These are phyloP conservation scores for Corythornis madagascariensis DNA, from an alignment of 2,113 vertebrate genomes.

Conservation along the genomic window DNA sequence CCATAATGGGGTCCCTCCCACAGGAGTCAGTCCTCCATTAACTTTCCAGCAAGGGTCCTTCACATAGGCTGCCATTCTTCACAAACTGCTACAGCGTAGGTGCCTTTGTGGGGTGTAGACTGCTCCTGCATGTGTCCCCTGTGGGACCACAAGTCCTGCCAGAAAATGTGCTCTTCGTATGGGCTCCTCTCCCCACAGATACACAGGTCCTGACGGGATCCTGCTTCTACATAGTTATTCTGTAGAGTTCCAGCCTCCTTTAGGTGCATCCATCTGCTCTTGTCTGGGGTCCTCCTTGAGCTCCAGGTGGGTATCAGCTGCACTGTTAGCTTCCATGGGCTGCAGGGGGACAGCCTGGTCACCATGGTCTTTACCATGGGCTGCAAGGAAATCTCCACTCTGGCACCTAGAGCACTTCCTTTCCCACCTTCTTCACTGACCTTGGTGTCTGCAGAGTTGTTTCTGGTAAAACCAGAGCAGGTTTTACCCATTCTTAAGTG, in stretches of 20 bases:
- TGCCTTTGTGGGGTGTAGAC: background rate
- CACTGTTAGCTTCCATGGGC: rapidly evolving
- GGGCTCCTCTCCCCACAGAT: rapidly evolving
- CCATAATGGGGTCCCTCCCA: background rate
- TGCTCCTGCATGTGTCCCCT: background rate
- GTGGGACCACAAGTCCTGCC: background rate
- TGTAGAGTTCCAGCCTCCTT: background rate
- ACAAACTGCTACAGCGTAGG: background rate
- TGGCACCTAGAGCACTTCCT: rapidly evolving
- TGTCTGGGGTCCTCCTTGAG: rapidly evolving
- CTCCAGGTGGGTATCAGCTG: background rate
- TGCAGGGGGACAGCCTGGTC: background rate
- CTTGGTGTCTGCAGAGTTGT: background rate
- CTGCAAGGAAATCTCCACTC: background rate
- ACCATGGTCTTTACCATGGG: rapidly evolving
- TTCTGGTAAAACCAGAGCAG: background rate
- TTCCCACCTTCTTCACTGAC: background rate
- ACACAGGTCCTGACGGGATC: background rate
- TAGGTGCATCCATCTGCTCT: rapidly evolving
- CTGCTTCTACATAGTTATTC: background rate
- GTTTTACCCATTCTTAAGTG: background rate
- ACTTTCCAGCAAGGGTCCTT: background rate
- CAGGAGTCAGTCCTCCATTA: background rate
- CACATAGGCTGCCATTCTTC: background rate
- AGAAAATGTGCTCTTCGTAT: rapidly evolving